Evolutionary conservation across 2,888 invertebrate species (phyloP).

Genomic region (Hirtodrosophila alboralis): DNA sequence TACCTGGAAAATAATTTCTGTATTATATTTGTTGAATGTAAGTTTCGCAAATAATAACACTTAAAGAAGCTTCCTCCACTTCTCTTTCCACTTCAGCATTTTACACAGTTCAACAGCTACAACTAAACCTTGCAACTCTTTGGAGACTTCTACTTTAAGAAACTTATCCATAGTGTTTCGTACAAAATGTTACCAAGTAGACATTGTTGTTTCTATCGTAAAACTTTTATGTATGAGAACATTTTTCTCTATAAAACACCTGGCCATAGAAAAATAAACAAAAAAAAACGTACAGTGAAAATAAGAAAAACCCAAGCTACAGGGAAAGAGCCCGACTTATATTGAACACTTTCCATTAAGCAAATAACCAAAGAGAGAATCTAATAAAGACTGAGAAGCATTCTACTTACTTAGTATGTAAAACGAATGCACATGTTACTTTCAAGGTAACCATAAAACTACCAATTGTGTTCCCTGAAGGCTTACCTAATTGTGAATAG

Average conservation of each 20-base stretch:
- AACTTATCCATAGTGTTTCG: constrained; percentile 57
- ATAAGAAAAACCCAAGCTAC: background rate
- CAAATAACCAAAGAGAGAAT: constrained; percentile 53
- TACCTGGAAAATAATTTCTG: too few species aligned
- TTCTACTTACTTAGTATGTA: constrained; percentile 12
- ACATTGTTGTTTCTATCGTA: constrained; percentile 58
- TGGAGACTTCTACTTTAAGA: constrained; percentile 39
- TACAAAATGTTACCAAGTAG: constrained; percentile 50
- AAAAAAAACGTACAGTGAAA: constrained; percentile 1
- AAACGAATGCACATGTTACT: constrained; percentile 29
- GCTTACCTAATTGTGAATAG: constrained; percentile 2
- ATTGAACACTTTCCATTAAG: constrained; percentile 71
- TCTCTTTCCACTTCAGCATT: background rate
- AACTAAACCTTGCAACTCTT: constrained; percentile 43
- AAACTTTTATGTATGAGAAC: constrained; percentile 74
- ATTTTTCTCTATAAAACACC: constrained; percentile 72
- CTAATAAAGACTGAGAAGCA: constrained; percentile 54
- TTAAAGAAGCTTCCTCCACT: too few species aligned
- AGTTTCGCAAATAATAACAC: too few species aligned
- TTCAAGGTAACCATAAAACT: constrained; percentile 31
- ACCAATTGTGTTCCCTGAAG: constrained; percentile 8
- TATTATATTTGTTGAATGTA: too few species aligned
- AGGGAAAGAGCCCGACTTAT: constrained; percentile 55
- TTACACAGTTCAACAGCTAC: constrained; percentile 34
- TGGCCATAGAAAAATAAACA: constrained; percentile 40